Base-by-base conservation (phyloP, 2,113 vertebrate genomes). In the Tragelaphus buxtoni region DNA sequence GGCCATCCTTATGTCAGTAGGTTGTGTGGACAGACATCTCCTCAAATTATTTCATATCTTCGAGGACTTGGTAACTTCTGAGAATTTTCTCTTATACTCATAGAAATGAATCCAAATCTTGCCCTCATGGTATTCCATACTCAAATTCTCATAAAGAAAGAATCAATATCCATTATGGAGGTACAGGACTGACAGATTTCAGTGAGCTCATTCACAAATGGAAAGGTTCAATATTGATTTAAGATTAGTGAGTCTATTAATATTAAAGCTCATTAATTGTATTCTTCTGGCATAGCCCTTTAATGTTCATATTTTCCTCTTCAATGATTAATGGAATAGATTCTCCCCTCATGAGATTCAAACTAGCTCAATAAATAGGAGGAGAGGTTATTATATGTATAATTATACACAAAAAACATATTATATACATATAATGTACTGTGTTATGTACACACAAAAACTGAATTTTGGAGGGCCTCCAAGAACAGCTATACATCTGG, bases 111-210 rank as follows among this genome's bases (percentile, higher is more conserved):
- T 69, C 16, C 51, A 84, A 88, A 65, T 28, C 20, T 93, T 85
- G 32, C 42, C 88, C 35, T 80, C 45, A 82, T 60, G 13, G 65
- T 92, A 60, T 51, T 89, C 58, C 16, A 39, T 58, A 18, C 28
- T 91, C 65, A 96, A 91, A 84, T 96, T 60, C 74, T 97, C 74
- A 92, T 79, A 84, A 95, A 96, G 88, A 74, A 94, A 89, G 74
- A 92, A 85, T 94, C 92, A 74, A 63, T 96, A 83, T 20, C 86
- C 83, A 61, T 69, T 76, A 28, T 20, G 42, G 76, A 81, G 22
- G 32, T 53, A 55, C 12, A 55, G 9, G 53, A 76, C 58, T 91
- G 92, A 80, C 13, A 45, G 49, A 83, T 60, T 81, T 84, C 63
- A 49, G 83, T 56, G 24, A 92, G 90, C 92, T 97, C 90, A 92